These are phyloP conservation scores for Chrysotoxum bicinctum DNA, from an alignment of 2,888 invertebrate genomes.

Conservation along the genomic window DNA sequence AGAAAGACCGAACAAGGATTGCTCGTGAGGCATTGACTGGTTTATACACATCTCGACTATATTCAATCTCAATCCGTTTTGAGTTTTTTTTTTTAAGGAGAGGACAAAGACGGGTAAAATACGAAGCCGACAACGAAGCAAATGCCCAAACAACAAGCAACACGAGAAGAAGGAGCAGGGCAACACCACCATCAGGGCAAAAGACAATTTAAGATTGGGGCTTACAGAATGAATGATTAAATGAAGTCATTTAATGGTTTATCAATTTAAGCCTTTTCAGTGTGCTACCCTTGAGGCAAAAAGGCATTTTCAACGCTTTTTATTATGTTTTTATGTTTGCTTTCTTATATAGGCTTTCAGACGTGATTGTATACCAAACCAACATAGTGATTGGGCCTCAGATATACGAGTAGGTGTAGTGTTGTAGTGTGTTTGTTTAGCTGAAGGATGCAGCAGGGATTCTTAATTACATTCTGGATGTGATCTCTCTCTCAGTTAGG, in stretches of 20 bases:
- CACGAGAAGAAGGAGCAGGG: background rate
- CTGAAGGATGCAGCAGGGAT: background rate
- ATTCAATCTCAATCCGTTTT: background rate
- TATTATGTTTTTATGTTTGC: constrained; percentile 23
- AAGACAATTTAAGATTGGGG: constrained; percentile 63
- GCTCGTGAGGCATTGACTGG: constrained; percentile 9
- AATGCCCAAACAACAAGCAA: background rate
- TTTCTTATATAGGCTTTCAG: background rate
- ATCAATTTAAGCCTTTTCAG: constrained; percentile 65
- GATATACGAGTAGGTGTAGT: constrained; percentile 4
- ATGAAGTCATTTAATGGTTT: constrained; percentile 74
- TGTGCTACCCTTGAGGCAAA: constrained; percentile 42
- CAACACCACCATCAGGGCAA: constrained; percentile 34
- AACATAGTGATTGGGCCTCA: background rate
- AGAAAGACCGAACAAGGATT: background rate
- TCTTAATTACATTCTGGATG: constrained; percentile 8
- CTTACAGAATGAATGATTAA: constrained; percentile 70
- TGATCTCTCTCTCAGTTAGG: background rate
- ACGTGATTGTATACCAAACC: background rate
- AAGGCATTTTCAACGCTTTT: constrained; percentile 26
- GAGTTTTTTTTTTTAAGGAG: constrained; percentile 15
- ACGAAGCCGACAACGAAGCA: constrained; percentile 1
- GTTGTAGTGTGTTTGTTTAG: constrained; percentile 1
- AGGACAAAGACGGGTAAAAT: constrained; percentile 45
- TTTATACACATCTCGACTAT: background rate